phyloP scores from a whole-genome alignment of 2,888 invertebrate genomes.

The Xestia rhomboidea region DNA sequence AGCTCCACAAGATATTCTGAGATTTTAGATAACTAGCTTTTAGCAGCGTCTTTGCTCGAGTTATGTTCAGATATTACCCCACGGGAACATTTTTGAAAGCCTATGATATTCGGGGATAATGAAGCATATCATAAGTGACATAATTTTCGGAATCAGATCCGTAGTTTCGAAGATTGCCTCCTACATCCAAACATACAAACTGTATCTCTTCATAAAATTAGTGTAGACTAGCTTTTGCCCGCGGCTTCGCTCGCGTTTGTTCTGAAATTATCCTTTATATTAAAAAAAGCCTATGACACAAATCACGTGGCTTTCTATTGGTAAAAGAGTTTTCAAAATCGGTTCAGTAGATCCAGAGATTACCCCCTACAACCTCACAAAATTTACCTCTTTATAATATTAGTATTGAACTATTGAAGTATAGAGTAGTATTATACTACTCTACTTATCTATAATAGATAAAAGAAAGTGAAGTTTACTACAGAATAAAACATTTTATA shows the following conservation, averaged over 20 bases:
- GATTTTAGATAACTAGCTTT: background rate
- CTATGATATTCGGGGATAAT: background rate
- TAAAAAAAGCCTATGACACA: too few relatives aligned
- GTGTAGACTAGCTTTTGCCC: background rate
- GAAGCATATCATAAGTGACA: background rate
- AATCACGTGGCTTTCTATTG: too few relatives aligned
- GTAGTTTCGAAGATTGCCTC: background rate
- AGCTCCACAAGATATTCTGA: slow-evolving; percentile 7
- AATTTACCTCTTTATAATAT: too few relatives aligned
- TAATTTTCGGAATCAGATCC: background rate
- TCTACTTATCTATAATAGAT: too few relatives aligned
- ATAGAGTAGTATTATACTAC: too few relatives aligned
- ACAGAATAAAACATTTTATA: background rate
- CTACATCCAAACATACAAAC: background rate
- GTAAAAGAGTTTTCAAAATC: too few relatives aligned
- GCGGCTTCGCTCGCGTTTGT: too few relatives aligned
- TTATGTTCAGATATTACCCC: background rate
- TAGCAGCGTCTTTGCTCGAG: background rate
- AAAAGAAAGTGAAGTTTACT: background rate
- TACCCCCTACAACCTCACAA: too few relatives aligned
- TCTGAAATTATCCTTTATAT: too few relatives aligned
- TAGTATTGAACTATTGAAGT: too few relatives aligned
- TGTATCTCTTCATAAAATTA: background rate
- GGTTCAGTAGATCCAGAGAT: too few relatives aligned
- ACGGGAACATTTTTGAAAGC: background rate